A percentile compares a stretch with the other conserved stretches of the same genome.
Conservation (phyloP, 2,113 vertebrate species). For the Clarias macrocephalus region DNA sequence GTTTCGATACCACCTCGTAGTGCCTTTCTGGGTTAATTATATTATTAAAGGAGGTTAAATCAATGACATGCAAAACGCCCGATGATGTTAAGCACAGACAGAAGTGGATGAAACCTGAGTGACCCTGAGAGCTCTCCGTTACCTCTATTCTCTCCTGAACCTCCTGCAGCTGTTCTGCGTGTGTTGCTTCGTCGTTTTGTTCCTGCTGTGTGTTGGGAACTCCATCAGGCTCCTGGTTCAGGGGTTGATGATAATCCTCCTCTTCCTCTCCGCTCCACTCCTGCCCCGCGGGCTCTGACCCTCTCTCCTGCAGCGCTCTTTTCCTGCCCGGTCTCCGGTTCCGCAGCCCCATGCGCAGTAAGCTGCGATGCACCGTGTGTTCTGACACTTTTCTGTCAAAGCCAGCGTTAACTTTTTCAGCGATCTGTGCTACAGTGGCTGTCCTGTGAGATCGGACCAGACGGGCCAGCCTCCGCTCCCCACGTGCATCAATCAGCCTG, state of each 20-base stretch:
- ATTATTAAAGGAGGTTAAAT: neutral
- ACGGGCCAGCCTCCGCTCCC: too few relatives aligned
- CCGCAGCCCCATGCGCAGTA: too few relatives aligned
- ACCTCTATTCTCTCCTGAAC: constrained; percentile 90
- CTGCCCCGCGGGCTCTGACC: constrained; percentile 73
- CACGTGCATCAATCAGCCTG: too few relatives aligned
- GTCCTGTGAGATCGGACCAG: too few relatives aligned
- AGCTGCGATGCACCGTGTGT: too few relatives aligned
- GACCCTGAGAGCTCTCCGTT: neutral
- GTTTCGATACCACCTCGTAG: too few relatives aligned
- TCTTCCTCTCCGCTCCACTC: constrained; percentile 73
- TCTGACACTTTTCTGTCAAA: too few relatives aligned
- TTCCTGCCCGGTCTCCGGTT: constrained; percentile 48
- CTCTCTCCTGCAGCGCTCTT: constrained; percentile 81
- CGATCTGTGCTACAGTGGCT: too few relatives aligned
- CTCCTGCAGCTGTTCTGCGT: constrained; percentile 71
- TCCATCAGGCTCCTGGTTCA: constrained; percentile 89
- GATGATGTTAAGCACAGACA: too few relatives aligned
- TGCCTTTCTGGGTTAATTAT: neutral
- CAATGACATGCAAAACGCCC: neutral
- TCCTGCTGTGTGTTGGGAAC: constrained; percentile 52
- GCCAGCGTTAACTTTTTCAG: too few relatives aligned
- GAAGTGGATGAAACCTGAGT: neutral
- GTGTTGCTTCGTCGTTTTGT: constrained; percentile 34
- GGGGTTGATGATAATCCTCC: constrained; percentile 82